Evolutionary conservation across 2,113 vertebrate species (phyloP), one percentile per base, ranked within the genome.

Genomic region (Cyphomyrus discorhynchus): DNA sequence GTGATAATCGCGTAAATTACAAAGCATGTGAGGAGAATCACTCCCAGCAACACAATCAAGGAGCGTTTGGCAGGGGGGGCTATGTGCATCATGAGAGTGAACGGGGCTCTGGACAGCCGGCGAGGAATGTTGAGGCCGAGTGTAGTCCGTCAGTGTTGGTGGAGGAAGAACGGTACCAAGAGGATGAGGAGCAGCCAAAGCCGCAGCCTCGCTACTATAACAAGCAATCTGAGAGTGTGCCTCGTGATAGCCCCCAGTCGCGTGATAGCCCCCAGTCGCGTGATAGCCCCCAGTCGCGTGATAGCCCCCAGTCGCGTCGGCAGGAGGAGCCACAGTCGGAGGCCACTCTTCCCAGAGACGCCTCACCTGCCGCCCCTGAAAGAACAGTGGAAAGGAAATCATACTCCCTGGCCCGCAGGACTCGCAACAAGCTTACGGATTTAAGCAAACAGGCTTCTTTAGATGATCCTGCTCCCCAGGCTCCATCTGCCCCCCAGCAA

Each of bases 331-430:
- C 58, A 47, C 45, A 21, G 15, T 90, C 92, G 91, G 95, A 10
- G 58, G 92, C 93, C 91, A 93, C 92, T 82, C 93, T 27, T n/a
- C 88, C 50, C 92, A 84, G 94, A 89, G 88, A 91, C 9, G n/a
- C 91, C 0, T 46, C 91, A 58, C 83, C 93, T 0, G 0, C 95
- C 0, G 91, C 94, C 0, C 93, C 97, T 0, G 98, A 99, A 93
- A 96, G 96, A 89, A 97, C 97, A 0, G 90, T 99, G 1, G 98
- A 99, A 91, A 97, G 97, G 91, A 99, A 99, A 89, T 99, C 98
- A 1, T 99, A 99, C 90, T 97, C 97, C 0, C 96, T 97, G 85
- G 98, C 95, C 7, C 97, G 98, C 91, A 97, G 98, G 94, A 99
- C 96, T 93, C 96, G 98, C 89, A 95, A 95, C 35, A 97, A 98